Evolutionary conservation across 2,888 invertebrate genomes (phyloP), one percentile per base, ranked within the genome.

Genomic region (Sinopyrophorus schimmeli): DNA sequence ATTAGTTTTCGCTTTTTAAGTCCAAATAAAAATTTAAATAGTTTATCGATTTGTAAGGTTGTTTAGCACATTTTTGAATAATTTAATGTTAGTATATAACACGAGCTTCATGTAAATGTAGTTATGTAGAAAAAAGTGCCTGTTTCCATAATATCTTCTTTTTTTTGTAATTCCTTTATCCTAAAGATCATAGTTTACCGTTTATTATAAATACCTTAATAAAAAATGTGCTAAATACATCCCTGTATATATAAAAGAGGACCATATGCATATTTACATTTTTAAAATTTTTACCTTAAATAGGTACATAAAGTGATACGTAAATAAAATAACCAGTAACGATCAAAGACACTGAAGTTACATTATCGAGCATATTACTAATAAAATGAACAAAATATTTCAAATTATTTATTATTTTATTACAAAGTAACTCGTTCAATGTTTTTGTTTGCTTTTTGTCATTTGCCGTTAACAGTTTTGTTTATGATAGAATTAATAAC

Each of bases 171-270:
- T 17, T 32, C 15, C 11, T 32, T 32, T 20, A 12, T 30, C 5
- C 6, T 27, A 6, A 6, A 27, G 10, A 12, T 27, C n/a, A 12
- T 9, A 7, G n/a, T 12, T 17, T 12, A 11, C n/a, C 10, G 11
- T 20, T 11, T 17, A 23, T 32, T 5, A 5, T 16, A 5, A 20
- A n/a, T 21, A 5, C 9, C 7, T 21, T n/a, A 21, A 21, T 21
- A 18, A 11, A 27, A 31, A 31, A 23, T 34, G 11, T 42, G 48
- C 30, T 23, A 30, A 34, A 37, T 34, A 34, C 30, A 37, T 37
- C 35, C 27, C 12, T 48, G 48, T 41, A 42, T 37, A 48, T 48
- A 48, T 42, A 42, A 48, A 48, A 42, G 48, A 48, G 48, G 48
- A 48, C 48, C 48, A 48, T 37, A 30, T 31, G 48, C 42, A 48